Evolutionary conservation across 2,113 vertebrate species (phyloP).

Genomic region (Mormoops blainvillei): DNA sequence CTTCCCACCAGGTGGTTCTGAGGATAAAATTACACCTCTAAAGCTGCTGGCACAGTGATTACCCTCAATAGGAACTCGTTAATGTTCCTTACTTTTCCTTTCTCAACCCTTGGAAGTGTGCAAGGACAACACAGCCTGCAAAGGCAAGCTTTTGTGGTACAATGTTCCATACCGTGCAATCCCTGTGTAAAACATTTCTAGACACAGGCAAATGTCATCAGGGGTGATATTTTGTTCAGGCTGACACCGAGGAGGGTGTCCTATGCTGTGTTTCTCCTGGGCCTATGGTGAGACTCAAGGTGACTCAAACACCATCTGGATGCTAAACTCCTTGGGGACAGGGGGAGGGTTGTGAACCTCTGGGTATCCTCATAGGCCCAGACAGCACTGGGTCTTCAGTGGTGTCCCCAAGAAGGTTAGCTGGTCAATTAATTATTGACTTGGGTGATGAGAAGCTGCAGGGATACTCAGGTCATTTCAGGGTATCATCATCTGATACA

Average conservation of each 20-base stretch:
- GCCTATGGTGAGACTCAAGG: not conserved
- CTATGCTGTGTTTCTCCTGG: not conserved
- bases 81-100: not conserved
- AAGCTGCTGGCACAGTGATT: not conserved
- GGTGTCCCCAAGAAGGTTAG: not conserved
- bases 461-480: not conserved
- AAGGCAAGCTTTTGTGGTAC: not conserved
- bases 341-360: not conserved
- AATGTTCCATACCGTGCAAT: rapidly evolving
- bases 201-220: not conserved
- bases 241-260: not conserved
- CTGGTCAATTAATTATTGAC: not conserved
- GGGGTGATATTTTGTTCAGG: not conserved
- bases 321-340: not conserved
- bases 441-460: not conserved
- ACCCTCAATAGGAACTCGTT: not conserved
- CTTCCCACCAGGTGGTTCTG: not conserved
- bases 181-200: not conserved
- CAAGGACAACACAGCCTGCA: not conserved
- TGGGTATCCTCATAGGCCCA: not conserved
- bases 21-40: not conserved
- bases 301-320: not conserved
- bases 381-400: not conserved
- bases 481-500: not conserved
- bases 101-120: not conserved